These are phyloP conservation scores for Geotrupes spiniger DNA, from an alignment of 2,888 invertebrate species.

Conservation along the genomic window DNA sequence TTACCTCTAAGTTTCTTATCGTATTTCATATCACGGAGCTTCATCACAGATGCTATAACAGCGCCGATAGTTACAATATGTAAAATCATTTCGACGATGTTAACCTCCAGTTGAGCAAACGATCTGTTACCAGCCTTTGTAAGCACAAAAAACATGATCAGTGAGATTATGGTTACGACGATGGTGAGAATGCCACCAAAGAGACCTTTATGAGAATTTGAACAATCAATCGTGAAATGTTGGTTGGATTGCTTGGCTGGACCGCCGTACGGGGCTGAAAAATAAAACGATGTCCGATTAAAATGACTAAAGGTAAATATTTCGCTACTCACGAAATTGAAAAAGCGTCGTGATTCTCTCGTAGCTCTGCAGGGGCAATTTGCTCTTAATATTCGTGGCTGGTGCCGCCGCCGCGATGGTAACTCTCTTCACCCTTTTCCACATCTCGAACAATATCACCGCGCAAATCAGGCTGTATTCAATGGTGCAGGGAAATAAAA, in stretches of 20 bases:
- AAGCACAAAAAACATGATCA: conserved; percentile 88
- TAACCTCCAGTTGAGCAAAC: conserved; percentile 71
- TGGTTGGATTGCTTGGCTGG: conserved; percentile 62
- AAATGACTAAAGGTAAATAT: no score
- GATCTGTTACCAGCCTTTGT: conserved; percentile 51
- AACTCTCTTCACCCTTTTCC: conserved; percentile 68
- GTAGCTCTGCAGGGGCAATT: conserved; percentile 37
- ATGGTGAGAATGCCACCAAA: conserved; percentile 78
- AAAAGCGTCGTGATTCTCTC: conserved; percentile 16
- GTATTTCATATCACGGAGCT: conserved; percentile 68
- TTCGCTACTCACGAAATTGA: conserved; percentile 18
- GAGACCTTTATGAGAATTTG: conserved; percentile 85
- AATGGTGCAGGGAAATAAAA: conserved; percentile 90
- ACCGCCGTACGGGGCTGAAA: conserved; percentile 9
- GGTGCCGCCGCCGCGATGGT: neutral
- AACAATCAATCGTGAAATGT: conserved; percentile 88
- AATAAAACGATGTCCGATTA: conserved; percentile 1
- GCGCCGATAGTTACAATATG: conserved; percentile 67
- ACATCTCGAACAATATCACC: conserved; percentile 93
- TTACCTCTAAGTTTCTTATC: conserved; percentile 58
- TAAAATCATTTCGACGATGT: conserved; percentile 71
- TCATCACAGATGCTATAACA: conserved; percentile 62
- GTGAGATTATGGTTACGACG: conserved; percentile 74
- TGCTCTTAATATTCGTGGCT: conserved; percentile 53
- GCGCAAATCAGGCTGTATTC: conserved; percentile 96